Percentiles rank a stretch among this genome's conserved stretches.
Evolutionary conservation across 37 sponge, comb jelly and placozoan species (phyloP).

Genomic region (Tethya wilhelma): DNA sequence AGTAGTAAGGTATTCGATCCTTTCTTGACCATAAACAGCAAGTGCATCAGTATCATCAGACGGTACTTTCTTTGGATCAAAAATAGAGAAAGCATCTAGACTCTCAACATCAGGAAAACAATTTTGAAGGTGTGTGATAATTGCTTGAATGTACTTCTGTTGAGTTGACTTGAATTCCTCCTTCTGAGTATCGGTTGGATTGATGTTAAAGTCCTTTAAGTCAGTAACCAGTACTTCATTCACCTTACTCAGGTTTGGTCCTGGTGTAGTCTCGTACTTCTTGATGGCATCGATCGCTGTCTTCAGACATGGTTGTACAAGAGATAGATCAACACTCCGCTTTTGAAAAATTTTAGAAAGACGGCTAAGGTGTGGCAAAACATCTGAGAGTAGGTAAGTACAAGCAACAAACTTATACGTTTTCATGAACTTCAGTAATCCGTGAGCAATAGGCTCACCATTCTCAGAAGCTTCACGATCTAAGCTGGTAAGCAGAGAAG

Average conservation of each 20-base stretch:
- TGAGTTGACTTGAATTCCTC: neutral
- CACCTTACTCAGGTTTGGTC: conserved; percentile 20
- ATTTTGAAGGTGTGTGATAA: conserved; percentile 7
- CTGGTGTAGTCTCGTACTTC: neutral
- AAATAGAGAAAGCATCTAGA: conserved; percentile 22
- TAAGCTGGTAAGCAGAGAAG: conserved; percentile 39
- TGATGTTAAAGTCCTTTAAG: conserved; percentile 18
- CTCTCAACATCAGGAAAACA: conserved; percentile 16
- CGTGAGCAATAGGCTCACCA: conserved; percentile 23
- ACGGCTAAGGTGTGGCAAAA: conserved; percentile 29
- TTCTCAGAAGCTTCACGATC: conserved; percentile 29
- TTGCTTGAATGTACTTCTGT: conserved; percentile 12
- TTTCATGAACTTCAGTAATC: conserved; percentile 24
- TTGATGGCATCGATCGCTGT: conserved; percentile 24
- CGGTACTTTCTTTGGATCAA: conserved; percentile 14
- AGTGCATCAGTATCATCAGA: conserved; percentile 11
- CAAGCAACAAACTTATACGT: conserved; percentile 36
- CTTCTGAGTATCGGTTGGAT: conserved; percentile 1
- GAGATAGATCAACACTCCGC: conserved; percentile 23
- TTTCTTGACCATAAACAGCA: conserved; percentile 11
- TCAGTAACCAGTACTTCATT: conserved; percentile 9
- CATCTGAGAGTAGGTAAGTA: neutral
- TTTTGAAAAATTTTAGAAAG: conserved; percentile 28
- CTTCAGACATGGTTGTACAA: conserved; percentile 9
- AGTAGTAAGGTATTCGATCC: neutral